phyloP scores from a whole-genome alignment of 2,113 vertebrate species.

The Phrynosoma blainvillii region DNA sequence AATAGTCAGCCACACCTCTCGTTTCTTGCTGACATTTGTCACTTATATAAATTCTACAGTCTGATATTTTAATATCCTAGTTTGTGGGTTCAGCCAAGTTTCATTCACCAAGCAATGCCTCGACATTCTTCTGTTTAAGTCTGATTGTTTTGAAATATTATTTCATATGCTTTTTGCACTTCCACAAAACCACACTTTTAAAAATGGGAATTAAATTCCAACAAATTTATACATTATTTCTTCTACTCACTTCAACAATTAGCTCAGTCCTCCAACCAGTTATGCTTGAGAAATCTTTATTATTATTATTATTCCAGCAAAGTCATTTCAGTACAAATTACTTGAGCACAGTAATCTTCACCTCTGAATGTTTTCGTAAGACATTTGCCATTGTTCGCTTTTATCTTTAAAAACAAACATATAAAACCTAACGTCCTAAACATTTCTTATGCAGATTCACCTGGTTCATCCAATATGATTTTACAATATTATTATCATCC shows the following conservation, averaged over 20 bases:
- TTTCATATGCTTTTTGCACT: constrained; percentile 28
- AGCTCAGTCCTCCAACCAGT: not conserved
- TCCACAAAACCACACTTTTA: constrained; percentile 4
- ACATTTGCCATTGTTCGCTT: constrained; percentile 57
- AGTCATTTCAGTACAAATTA: not conserved
- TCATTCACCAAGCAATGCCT: constrained; percentile 1
- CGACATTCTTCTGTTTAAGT: constrained; percentile 31
- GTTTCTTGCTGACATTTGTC: constrained; percentile 35
- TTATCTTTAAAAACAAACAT: constrained; percentile 59
- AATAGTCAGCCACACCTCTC: constrained; percentile 13
- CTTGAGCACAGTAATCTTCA: not conserved
- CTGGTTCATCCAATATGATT: constrained; percentile 54
- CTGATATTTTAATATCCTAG: constrained; percentile 31
- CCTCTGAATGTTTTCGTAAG: constrained; percentile 50
- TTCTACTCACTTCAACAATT: constrained; percentile 44
- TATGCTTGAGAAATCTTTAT: not conserved
- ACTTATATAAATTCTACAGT: constrained; percentile 35
- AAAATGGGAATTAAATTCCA: constrained; percentile 36
- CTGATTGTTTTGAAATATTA: constrained; percentile 45
- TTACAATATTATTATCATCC: constrained; percentile 57
- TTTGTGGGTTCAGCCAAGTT: constrained; percentile 23
- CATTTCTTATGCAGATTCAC: constrained; percentile 61
- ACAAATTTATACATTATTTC: constrained; percentile 16
- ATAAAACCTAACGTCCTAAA: constrained; percentile 58
- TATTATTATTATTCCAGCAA: not conserved